Percentiles rank a stretch among this genome's conserved stretches.
Evolutionary conservation across 2,797 vertebrate species (phyloP).

Genomic region (Phataginus tricuspis): DNA sequence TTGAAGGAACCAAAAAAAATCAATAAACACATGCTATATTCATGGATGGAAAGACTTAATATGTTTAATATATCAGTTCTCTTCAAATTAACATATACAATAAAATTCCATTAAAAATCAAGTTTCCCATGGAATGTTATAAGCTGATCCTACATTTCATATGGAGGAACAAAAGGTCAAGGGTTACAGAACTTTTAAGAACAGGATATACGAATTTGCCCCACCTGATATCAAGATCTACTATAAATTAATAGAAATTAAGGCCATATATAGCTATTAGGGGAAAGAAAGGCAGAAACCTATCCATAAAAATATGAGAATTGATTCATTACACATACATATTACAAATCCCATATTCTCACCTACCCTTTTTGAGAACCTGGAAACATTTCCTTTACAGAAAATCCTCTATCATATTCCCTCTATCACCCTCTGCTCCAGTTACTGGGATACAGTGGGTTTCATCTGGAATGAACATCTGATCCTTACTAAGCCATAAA

Average conservation of each 20-base stretch:
- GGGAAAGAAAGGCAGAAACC: background rate
- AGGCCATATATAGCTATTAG: background rate
- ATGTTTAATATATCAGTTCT: background rate
- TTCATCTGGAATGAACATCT: background rate
- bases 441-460: background rate
- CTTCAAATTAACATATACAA: background rate
- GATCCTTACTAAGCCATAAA: background rate
- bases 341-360: background rate
- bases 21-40: background rate
- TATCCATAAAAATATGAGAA: background rate
- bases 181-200: slow-evolving; percentile 19
- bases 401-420: background rate
- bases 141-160: background rate
- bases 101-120: slow-evolving; percentile 27
- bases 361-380: background rate
- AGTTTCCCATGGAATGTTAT: background rate
- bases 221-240: background rate
- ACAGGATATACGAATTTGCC: background rate
- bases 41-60: background rate
- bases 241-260: background rate
- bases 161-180: background rate
- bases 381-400: background rate
- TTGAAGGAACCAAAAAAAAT: background rate
- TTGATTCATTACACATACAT: background rate
- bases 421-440: background rate